Conservation (phyloP, 2,888 invertebrate species). For the Cryptocephalus moraei region DNA sequence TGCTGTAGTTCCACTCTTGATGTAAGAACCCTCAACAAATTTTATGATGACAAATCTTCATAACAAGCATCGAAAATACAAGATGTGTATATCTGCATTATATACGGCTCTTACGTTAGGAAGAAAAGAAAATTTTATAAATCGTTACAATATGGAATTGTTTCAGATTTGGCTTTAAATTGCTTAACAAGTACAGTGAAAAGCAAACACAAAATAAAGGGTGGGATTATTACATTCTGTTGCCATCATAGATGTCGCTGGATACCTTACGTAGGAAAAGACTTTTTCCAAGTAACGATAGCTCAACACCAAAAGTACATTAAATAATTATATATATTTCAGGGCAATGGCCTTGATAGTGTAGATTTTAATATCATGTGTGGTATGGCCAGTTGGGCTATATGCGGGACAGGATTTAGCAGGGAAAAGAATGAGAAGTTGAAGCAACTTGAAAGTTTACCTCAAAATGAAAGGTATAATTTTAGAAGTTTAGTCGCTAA, state of each 20-base stretch:
- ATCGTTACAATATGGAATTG: background rate
- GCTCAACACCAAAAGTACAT: constrained; percentile 4
- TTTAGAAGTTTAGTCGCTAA: background rate
- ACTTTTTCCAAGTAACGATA: constrained; percentile 42
- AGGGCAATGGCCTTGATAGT: constrained; percentile 46
- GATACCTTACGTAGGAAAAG: constrained; percentile 56
- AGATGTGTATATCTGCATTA: too few species aligned
- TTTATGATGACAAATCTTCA: too few species aligned
- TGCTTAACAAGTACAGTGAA: constrained; percentile 46
- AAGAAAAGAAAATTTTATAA: background rate
- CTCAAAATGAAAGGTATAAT: constrained; percentile 9
- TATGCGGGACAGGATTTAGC: constrained; percentile 63
- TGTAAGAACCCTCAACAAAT: too few species aligned
- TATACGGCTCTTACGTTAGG: too few species aligned
- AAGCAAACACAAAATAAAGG: constrained; percentile 38
- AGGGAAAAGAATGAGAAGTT: constrained; percentile 33
- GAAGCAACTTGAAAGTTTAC: constrained; percentile 3
- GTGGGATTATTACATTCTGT: constrained; percentile 72
- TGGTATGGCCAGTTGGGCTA: constrained; percentile 83
- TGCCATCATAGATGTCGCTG: constrained; percentile 83
- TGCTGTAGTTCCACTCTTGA: background rate
- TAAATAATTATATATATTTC: constrained; percentile 18
- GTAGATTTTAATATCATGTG: constrained; percentile 66
- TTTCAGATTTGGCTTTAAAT: constrained; percentile 59
- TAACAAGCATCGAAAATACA: too few species aligned